Base-by-base conservation (phyloP, 2,113 vertebrate species). In the Thunnus maccoyii region DNA sequence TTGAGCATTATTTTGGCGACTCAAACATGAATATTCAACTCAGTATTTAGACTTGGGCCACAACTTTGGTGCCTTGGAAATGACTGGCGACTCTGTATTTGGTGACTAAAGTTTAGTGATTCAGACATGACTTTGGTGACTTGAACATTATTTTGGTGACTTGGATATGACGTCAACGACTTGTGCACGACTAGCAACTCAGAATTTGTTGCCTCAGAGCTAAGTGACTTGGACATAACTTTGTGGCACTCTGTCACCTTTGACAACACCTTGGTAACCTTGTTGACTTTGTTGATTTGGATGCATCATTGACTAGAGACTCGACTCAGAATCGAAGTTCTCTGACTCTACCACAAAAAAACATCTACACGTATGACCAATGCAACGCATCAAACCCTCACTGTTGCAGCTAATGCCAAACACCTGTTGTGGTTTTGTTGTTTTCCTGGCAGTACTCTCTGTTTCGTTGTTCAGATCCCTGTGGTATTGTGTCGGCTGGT, bases 381-480 rank as follows among this genome's bases (percentile, higher is more conserved):
- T 18, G 72, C 41, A 51, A 11, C 11, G n/a, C 60, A 36, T 32
- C 17, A 65, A 75, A 76, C 66, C 25, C 69, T 68, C 61, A 61
- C 61, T 36, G 50, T 66, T 3, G 17, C 25, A 74, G 64, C 72
- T 83, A 74, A 88, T 78, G 80, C 44, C 25, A 12, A 80, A 71
- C 86, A 86, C 80, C 83, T 86, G 86, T 46, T 79, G 67, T 73
- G 72, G 0, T 66, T 77, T 57, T 36, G 17, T 57, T 52, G 62
- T 68, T 80, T 83, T 80, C 70, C 76, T 76, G 78, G 78, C 61
- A 57, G 30, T 46, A 52, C 56, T 25, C 55, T 66, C 46, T 14
- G 68, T 63, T 68, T 58, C 4, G 18, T 47, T 44, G 56, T 7
- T 67, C 44, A 46, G 54, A 51, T 56, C 57, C 41, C 62, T 46